Evolutionary conservation across 2,888 invertebrate genomes (phyloP).

Genomic region (Drosophila engyochracea): DNA sequence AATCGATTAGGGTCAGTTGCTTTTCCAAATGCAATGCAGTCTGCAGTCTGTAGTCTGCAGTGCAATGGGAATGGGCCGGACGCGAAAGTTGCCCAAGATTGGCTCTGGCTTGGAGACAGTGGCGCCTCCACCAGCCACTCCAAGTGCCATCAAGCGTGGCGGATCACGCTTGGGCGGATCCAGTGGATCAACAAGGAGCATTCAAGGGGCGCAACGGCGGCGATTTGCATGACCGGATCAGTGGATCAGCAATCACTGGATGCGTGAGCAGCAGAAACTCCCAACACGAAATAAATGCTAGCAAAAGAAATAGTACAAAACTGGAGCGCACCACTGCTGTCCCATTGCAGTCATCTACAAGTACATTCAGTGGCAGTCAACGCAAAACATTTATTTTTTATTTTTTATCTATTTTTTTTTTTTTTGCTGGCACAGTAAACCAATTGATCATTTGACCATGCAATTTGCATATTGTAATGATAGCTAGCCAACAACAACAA

Average conservation of each 20-base stretch:
- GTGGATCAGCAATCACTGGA: conserved; percentile 58
- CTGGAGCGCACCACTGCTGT: conserved; percentile 67
- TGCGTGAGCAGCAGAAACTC: conserved; percentile 60
- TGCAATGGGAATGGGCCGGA: conserved; percentile 21
- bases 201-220: conserved; percentile 56
- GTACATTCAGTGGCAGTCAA: conserved; percentile 40
- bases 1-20: conserved; percentile 74
- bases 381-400: conserved; percentile 11
- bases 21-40: conserved; percentile 17
- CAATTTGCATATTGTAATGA: conserved; percentile 68
- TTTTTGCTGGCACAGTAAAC: conserved; percentile 78
- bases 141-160: conserved; percentile 57
- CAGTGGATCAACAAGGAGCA: conserved; percentile 36
- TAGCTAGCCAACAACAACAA: background rate
- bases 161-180: conserved; percentile 57
- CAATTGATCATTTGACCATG: conserved; percentile 84
- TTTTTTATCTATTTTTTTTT: background rate
- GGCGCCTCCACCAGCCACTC: conserved; percentile 52
- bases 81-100: conserved; percentile 52
- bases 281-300: conserved; percentile 24
- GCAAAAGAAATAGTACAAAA: conserved; percentile 55
- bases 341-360: conserved; percentile 37
- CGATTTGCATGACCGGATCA: conserved; percentile 77
- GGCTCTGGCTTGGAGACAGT: conserved; percentile 16
- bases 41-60: background rate